phyloP scores from a whole-genome alignment of 92 coral and sea anemone species.

The Chrysogorgia sp. region DNA sequence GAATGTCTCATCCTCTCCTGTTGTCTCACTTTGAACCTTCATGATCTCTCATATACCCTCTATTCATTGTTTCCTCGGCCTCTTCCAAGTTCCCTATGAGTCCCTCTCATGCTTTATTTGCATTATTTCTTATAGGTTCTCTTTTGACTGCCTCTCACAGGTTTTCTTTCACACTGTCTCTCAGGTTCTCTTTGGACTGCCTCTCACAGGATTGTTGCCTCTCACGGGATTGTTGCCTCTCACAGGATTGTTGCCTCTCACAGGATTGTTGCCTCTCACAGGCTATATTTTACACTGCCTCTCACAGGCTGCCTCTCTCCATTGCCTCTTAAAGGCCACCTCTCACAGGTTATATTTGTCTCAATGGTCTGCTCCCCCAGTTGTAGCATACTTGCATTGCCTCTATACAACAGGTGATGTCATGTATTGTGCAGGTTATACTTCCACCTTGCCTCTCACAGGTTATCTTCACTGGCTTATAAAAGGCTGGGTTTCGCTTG shows the following conservation, averaged over 20 bases:
- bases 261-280: slow-evolving; percentile 7
- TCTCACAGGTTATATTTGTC: neutral
- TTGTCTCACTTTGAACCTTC: no score
- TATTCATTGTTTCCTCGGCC: neutral
- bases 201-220: neutral
- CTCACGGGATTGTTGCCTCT: neutral
- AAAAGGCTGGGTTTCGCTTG: no score
- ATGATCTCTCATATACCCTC: neutral
- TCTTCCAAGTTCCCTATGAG: no score
- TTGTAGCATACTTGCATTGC: neutral
- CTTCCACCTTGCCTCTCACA: neutral
- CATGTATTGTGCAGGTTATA: no score
- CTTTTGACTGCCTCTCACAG: slow-evolving; percentile 1
- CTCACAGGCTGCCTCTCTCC: slow-evolving; percentile 2
- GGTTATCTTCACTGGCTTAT: neutral
- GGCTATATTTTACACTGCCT: neutral
- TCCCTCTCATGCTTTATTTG: neutral
- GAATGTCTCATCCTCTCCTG: no score
- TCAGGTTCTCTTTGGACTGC: neutral
- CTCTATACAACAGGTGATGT: no score
- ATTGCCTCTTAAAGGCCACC: neutral
- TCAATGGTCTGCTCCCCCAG: neutral
- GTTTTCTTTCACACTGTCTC: neutral
- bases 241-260: slow-evolving; percentile 32
- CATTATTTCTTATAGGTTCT: neutral